Base-by-base conservation (phyloP, 2,113 vertebrate genomes). In the Neomonachus schauinslandi region DNA sequence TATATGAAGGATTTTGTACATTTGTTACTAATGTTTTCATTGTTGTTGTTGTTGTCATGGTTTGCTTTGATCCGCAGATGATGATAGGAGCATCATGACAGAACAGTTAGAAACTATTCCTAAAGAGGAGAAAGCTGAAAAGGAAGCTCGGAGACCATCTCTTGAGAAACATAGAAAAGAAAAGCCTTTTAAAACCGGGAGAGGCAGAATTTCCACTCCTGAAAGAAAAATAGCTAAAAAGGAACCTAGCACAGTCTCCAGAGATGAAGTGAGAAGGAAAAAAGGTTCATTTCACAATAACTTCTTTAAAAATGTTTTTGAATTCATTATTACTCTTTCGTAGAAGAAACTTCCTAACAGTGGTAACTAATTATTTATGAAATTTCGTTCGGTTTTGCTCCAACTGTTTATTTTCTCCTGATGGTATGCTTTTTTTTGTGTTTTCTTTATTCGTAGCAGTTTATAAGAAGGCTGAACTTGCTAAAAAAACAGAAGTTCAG, bases 191-290 rank as follows among this genome's bases (percentile, higher is more conserved):
- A 99, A 99, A 98, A 99, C 99, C 97, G 98, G 99, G 97, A 99
- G 99, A 98, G 99, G 99, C 97, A 99, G 99, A 92, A 99, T 99
- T 98, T 99, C 99, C 98, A 99, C 99, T 97, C 99, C 99, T 94
- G 99, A 99, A 98, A 99, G 99, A 98, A 99, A 99, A 99, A 99
- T 99, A 98, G 98, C 98, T 98, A 99, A 99, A 99, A 99, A 99
- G 99, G 99, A 99, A 96, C 99, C 99, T 88, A 99, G 99, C 98
- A 99, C 98, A 98, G 98, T 99, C 98, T 99, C 99, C 98, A 99
- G 99, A 98, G 99, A 99, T 98, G 99, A 99, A 97, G 98, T 99
- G 98, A 99, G 99, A 99, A 99, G 99, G 99, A 99, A 99, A 99
- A 99, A 99, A 99, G 99, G 99, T 99, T 99, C 98, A 99, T 98